These are phyloP conservation scores for Phalacrocorax aristotelis DNA, from an alignment of 2,113 vertebrate genomes.

Conservation along the genomic window DNA sequence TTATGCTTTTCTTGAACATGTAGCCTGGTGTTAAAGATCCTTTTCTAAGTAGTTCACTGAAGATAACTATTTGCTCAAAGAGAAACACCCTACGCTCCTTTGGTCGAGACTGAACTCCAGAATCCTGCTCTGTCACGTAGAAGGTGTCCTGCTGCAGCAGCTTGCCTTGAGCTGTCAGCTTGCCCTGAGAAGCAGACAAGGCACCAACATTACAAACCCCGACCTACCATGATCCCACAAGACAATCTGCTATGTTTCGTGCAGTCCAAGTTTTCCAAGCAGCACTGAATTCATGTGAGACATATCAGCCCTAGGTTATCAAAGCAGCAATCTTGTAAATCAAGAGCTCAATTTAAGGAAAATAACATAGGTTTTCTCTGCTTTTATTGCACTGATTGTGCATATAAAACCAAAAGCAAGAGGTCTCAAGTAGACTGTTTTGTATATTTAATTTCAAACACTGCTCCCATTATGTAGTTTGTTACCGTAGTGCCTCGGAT, in stretches of 20 bases:
- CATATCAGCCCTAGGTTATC: not conserved
- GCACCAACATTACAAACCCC: not conserved
- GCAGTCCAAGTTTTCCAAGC: not conserved
- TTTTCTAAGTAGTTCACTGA: conserved; percentile 95
- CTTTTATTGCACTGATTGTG: not conserved
- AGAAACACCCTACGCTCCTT: conserved; percentile 97
- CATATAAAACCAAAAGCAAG: not conserved
- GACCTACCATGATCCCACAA: not conserved
- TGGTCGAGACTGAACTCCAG: conserved; percentile 89
- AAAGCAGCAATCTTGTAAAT: not conserved
- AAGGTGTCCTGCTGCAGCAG: conserved; percentile 98
- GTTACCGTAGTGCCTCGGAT: not conserved
- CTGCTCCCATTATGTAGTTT: not conserved
- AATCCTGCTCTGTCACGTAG: conserved; percentile 92
- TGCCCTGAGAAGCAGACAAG: conserved; percentile 79
- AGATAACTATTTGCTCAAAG: conserved; percentile 98
- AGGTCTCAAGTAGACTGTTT: not conserved
- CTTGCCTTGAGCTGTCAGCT: conserved; percentile 93
- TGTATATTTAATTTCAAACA: not conserved
- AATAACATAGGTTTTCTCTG: not conserved
- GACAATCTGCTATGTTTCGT: not conserved
- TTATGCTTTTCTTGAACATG: conserved; percentile 97
- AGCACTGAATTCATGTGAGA: not conserved
- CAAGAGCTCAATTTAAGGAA: not conserved
- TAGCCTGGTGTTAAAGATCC: conserved; percentile 94